phyloP scores from a whole-genome alignment of 2,888 invertebrate genomes.

The Tipula lateralis region DNA sequence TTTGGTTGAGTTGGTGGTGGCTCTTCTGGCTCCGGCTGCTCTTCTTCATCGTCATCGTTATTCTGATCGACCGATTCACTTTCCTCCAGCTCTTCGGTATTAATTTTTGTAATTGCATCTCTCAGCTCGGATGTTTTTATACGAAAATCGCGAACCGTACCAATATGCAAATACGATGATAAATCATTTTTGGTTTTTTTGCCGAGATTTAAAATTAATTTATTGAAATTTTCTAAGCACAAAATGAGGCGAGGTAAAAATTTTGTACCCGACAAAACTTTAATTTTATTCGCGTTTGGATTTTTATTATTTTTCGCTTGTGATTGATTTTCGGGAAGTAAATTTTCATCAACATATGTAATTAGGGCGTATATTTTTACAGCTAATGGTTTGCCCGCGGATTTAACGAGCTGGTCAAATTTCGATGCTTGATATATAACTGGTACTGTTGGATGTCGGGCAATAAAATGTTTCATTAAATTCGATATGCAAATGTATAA shows the following conservation, averaged over 20 bases:
- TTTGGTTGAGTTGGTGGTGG: neutral
- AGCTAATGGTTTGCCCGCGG: constrained; percentile 55
- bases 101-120: constrained; percentile 52
- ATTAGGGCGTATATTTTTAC: constrained; percentile 54
- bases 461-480: constrained; percentile 57
- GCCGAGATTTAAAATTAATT: constrained; percentile 54
- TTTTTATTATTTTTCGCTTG: constrained; percentile 44
- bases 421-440: constrained; percentile 40
- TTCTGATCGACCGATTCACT: neutral
- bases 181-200: constrained; percentile 55
- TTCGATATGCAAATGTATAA: constrained; percentile 54
- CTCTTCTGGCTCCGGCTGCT: neutral
- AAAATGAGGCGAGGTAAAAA: constrained; percentile 58
- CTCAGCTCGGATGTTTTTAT: constrained; percentile 52
- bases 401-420: constrained; percentile 51
- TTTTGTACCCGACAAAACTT: constrained; percentile 56
- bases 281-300: constrained; percentile 49
- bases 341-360: constrained; percentile 53
- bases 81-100: constrained; percentile 35
- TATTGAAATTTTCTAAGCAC: constrained; percentile 60
- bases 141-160: constrained; percentile 59
- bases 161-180: constrained; percentile 54
- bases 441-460: constrained; percentile 47
- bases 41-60: neutral
- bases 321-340: constrained; percentile 39